These are phyloP conservation scores for Fragum sueziense DNA, from an alignment of 2,888 invertebrate species.

Conservation along the genomic window DNA sequence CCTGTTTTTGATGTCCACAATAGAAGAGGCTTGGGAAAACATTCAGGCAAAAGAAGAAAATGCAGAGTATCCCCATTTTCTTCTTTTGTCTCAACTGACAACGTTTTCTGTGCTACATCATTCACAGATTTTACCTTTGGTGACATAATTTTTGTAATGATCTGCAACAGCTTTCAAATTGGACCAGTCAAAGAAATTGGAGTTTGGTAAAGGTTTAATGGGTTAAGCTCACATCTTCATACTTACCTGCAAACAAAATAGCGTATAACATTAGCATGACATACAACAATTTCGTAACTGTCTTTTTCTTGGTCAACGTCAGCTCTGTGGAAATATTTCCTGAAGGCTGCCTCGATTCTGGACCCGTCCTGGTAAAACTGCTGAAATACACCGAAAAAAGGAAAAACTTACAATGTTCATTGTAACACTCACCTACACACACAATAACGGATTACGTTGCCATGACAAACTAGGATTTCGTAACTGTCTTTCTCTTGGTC, in stretches of 20 bases:
- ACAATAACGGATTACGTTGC: slow-evolving; percentile 96
- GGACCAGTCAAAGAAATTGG: no score
- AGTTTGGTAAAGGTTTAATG: no score
- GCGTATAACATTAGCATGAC: slow-evolving; percentile 98
- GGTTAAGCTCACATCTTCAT: neutral
- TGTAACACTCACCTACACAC: slow-evolving; percentile 80
- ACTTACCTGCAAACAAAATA: slow-evolving; percentile 85
- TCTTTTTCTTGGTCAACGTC: slow-evolving; percentile 90
- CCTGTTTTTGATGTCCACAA: no score
- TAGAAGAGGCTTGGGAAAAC: no score
- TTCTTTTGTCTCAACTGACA: neutral
- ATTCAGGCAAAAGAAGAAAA: neutral
- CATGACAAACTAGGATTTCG: slow-evolving; percentile 97
- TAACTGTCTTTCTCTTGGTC: slow-evolving; percentile 91
- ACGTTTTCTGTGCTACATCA: no score
- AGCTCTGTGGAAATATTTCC: slow-evolving; percentile 96
- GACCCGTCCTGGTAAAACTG: slow-evolving; percentile 97
- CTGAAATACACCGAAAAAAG: slow-evolving; percentile 74
- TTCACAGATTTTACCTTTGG: no score
- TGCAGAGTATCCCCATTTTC: neutral
- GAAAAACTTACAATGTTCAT: neutral
- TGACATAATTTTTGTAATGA: no score
- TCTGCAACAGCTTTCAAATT: no score
- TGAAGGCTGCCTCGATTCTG: slow-evolving; percentile 97
- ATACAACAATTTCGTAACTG: slow-evolving; percentile 94